A percentile compares a stretch with the other conserved stretches of the same genome.
These are phyloP conservation scores for Pseudomyrmex concolor DNA, from an alignment of 1,140 invertebrate species.

Conservation along the genomic window DNA sequence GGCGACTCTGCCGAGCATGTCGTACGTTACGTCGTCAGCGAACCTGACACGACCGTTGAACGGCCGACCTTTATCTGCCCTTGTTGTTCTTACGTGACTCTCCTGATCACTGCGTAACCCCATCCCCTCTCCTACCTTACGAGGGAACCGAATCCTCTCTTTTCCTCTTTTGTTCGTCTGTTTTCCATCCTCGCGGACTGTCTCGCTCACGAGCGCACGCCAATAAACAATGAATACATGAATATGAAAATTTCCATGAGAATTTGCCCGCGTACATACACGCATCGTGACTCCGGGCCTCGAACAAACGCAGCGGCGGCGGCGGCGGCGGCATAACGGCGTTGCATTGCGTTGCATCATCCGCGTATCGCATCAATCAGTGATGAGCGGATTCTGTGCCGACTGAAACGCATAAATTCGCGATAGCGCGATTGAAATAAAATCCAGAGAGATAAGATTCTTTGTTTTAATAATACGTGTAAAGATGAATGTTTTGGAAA, in stretches of 20 bases:
- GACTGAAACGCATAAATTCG: slow-evolving; percentile 7
- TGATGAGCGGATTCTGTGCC: slow-evolving; percentile 1
- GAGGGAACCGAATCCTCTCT: not conserved
- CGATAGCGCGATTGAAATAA: not conserved
- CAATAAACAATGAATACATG: slow-evolving; percentile 82
- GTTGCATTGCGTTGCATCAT: slow-evolving; percentile 45
- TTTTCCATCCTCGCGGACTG: not conserved
- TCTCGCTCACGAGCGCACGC: slow-evolving; percentile 37
- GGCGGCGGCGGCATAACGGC: not conserved
- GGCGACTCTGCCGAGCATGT: slow-evolving; percentile 41
- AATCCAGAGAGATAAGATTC: slow-evolving; percentile 12
- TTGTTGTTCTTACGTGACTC: slow-evolving; percentile 73
- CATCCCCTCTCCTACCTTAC: not conserved
- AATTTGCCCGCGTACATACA: slow-evolving; percentile 58
- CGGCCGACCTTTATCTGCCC: slow-evolving; percentile 59
- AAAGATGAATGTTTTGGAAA: too few relatives aligned
- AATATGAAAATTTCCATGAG: slow-evolving; percentile 80
- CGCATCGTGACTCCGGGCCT: slow-evolving; percentile 26
- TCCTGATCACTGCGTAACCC: slow-evolving; percentile 37
- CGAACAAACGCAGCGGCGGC: slow-evolving; percentile 27
- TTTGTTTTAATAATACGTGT: not conserved
- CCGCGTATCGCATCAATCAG: slow-evolving; percentile 41
- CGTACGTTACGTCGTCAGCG: slow-evolving; percentile 6
- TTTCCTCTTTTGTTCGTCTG: not conserved
- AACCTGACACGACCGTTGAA: slow-evolving; percentile 11